These are phyloP conservation scores for Drosophila nasuta DNA, from an alignment of 1,140 invertebrate species.

Conservation along the genomic window DNA sequence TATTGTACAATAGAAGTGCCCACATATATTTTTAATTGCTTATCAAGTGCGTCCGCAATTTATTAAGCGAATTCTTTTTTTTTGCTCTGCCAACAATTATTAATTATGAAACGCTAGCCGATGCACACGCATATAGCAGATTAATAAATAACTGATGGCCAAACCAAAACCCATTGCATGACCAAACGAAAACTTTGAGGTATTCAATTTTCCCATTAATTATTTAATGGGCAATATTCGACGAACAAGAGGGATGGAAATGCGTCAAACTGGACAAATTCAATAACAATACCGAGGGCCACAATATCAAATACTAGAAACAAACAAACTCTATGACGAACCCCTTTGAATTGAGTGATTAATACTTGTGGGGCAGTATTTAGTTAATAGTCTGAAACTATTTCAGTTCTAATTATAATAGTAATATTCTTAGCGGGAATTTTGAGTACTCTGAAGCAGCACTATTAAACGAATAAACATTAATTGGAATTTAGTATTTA, in stretches of 20 bases:
- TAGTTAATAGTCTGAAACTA: neutral
- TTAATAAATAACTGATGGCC: constrained; percentile 52
- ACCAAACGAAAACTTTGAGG: constrained; percentile 37
- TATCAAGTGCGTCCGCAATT: constrained; percentile 41
- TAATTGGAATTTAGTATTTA: too few species aligned
- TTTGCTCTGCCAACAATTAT: constrained; percentile 22
- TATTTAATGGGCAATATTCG: constrained; percentile 20
- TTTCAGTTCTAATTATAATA: too few species aligned
- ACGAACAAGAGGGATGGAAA: neutral
- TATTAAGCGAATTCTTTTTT: constrained; percentile 23
- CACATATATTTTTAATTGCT: constrained; percentile 56
- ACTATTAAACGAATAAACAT: too few species aligned
- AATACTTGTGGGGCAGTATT: neutral
- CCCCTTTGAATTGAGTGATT: neutral
- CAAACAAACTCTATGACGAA: neutral
- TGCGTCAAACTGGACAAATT: constrained; percentile 29
- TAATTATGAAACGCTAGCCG: constrained; percentile 31
- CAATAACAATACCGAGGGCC: constrained; percentile 29
- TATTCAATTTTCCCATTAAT: constrained; percentile 45
- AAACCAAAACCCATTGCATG: constrained; percentile 41
- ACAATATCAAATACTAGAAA: neutral
- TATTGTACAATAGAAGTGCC: constrained; percentile 38
- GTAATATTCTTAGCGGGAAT: too few species aligned
- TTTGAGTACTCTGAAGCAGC: too few species aligned
- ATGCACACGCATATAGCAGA: constrained; percentile 48